phyloP scores from a whole-genome alignment of 2,888 invertebrate species.

The Elaeidobius kamerunicus region DNA sequence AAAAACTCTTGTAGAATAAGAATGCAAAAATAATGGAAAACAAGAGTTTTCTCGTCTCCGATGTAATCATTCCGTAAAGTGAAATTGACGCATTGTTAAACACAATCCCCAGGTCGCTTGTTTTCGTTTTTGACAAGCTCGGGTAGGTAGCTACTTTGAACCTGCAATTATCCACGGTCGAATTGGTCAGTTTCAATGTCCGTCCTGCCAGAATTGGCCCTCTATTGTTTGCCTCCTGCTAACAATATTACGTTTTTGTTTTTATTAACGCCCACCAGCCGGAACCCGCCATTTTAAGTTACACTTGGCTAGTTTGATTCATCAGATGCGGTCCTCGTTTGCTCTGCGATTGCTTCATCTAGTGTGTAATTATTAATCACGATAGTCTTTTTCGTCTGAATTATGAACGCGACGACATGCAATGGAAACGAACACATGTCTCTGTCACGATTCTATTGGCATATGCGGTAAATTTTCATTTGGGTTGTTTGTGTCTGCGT shows the following conservation, averaged over 20 bases:
- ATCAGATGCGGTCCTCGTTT: slow-evolving; percentile 10
- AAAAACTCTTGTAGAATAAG: no score
- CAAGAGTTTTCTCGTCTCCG: no score
- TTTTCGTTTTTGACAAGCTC: slow-evolving; percentile 2
- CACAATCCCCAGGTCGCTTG: slow-evolving; percentile 1
- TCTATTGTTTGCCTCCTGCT: slow-evolving; percentile 5
- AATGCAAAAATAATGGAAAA: no score
- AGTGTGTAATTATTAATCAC: slow-evolving; percentile 14
- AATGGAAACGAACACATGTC: slow-evolving; percentile 8
- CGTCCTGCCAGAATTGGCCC: slow-evolving; percentile 13
- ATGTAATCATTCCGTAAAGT: no score
- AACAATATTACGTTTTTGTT: slow-evolving; percentile 20
- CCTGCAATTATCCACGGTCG: slow-evolving; percentile 21
- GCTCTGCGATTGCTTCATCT: slow-evolving; percentile 13
- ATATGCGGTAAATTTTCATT: slow-evolving; percentile 11
- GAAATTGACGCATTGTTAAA: slow-evolving; percentile 12
- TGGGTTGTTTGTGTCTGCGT: slow-evolving; percentile 3
- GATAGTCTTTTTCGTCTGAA: slow-evolving; percentile 9
- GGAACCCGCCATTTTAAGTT: slow-evolving; percentile 40
- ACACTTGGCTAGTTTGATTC: slow-evolving; percentile 35
- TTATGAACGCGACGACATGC: slow-evolving; percentile 8
- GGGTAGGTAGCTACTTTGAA: slow-evolving; percentile 2
- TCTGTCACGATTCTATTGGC: slow-evolving; percentile 11
- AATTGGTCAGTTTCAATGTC: slow-evolving; percentile 14
- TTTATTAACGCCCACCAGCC: slow-evolving; percentile 26